phyloP scores from a whole-genome alignment of 2,113 vertebrate genomes.

The Grammomys dolichurus region DNA sequence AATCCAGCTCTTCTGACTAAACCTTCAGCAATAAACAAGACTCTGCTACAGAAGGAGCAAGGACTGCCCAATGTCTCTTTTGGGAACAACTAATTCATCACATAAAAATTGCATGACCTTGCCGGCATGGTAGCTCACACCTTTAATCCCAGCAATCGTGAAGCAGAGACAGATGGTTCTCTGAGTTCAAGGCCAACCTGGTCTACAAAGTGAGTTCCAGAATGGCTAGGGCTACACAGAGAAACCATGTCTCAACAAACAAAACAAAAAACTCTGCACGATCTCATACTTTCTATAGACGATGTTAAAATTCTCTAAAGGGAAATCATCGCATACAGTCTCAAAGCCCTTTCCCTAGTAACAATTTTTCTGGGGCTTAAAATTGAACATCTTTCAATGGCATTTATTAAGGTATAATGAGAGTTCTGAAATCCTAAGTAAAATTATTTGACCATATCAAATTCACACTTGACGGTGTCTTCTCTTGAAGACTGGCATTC shows the following conservation, averaged over 20 bases:
- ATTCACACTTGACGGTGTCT: conserved; percentile 54
- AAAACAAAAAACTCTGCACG: background rate
- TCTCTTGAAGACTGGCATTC: conserved; percentile 68
- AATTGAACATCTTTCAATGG: conserved; percentile 50
- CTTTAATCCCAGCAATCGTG: background rate
- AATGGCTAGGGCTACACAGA: background rate
- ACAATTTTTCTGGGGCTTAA: conserved; percentile 44
- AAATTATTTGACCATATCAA: conserved; percentile 63
- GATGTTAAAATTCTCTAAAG: conserved; percentile 54
- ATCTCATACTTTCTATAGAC: conserved; percentile 16
- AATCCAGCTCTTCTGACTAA: conserved; percentile 19
- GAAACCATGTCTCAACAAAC: background rate
- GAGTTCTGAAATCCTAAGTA: conserved; percentile 68
- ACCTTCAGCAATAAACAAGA: conserved; percentile 44
- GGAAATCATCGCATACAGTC: background rate
- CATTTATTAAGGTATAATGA: conserved; percentile 52
- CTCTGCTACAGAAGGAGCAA: background rate
- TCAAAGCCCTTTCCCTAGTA: conserved; percentile 13
- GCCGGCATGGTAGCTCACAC: background rate
- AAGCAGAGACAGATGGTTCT: background rate
- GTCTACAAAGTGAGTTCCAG: background rate
- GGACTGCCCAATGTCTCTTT: background rate
- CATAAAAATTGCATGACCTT: conserved; percentile 38
- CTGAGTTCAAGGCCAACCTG: background rate
- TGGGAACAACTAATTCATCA: conserved; percentile 5